A percentile compares a stretch with the other conserved stretches of the same genome.
Conservation (phyloP, 2,888 invertebrate genomes). For the Trichopoda pennipes region DNA sequence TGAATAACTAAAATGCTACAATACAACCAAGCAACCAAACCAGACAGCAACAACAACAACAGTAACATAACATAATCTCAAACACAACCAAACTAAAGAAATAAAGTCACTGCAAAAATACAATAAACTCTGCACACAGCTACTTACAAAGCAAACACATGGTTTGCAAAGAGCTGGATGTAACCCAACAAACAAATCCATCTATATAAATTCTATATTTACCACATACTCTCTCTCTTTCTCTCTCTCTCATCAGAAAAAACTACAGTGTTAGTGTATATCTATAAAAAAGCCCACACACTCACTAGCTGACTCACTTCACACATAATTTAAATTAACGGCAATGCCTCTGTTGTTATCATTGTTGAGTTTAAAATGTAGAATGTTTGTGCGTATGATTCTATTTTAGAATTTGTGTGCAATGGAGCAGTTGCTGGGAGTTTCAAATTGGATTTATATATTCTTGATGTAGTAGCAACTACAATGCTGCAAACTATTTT, state of each 20-base stretch:
- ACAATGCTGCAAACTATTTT: conserved; percentile 2
- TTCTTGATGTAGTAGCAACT: background rate
- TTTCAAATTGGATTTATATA: background rate
- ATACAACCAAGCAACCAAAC: conserved; percentile 61
- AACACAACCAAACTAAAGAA: background rate
- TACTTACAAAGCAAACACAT: conserved; percentile 32
- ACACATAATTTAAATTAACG: background rate
- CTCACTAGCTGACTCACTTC: conserved; percentile 22
- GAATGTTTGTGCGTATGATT: background rate
- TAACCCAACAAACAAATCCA: conserved; percentile 46
- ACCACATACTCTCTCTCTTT: no score
- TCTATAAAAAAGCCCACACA: background rate
- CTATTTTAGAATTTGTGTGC: background rate
- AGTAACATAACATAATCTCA: conserved; percentile 4
- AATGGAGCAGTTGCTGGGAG: background rate
- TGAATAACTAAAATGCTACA: conserved; percentile 51
- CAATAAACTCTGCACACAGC: conserved; percentile 49
- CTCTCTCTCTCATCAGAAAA: background rate
- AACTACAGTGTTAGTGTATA: background rate
- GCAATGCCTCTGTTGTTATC: background rate
- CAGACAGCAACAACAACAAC: conserved; percentile 41
- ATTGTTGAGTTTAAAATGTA: background rate
- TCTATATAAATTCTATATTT: background rate
- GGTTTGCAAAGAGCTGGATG: conserved; percentile 32
- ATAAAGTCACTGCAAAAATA: conserved; percentile 59